Evolutionary conservation across 2,888 invertebrate genomes (phyloP).

Genomic region (Scelioninae gen. 1): DNA sequence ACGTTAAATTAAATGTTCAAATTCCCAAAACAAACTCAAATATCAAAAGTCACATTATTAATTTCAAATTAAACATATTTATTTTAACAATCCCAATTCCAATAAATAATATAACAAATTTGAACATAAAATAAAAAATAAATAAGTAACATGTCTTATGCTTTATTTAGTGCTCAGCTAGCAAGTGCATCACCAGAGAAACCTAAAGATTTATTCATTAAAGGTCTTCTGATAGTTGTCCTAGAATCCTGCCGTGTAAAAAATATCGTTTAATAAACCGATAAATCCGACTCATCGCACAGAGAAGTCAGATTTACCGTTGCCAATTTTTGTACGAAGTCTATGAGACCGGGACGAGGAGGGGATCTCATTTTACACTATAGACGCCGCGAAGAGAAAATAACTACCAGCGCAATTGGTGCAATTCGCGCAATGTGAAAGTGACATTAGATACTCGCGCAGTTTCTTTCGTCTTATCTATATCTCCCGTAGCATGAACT

Average conservation of each 20-base stretch:
- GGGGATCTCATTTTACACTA: slow-evolving; percentile 24
- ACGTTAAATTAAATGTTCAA: too few relatives aligned
- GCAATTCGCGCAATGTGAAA: slow-evolving; percentile 52
- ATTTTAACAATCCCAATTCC: too few relatives aligned
- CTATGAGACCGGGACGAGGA: background rate
- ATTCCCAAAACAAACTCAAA: too few relatives aligned
- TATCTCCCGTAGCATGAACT: slow-evolving; percentile 36
- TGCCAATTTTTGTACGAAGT: slow-evolving; percentile 9
- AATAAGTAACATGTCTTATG: too few relatives aligned
- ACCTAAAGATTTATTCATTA: too few relatives aligned
- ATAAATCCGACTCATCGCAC: slow-evolving; percentile 2
- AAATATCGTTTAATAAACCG: slow-evolving; percentile 6
- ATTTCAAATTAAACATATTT: too few relatives aligned
- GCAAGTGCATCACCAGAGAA: background rate
- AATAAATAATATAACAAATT: too few relatives aligned
- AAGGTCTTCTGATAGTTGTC: background rate
- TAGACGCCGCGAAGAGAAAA: slow-evolving; percentile 41
- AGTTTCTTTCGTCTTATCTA: slow-evolving; percentile 46
- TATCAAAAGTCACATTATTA: too few relatives aligned
- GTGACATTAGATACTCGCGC: slow-evolving; percentile 47
- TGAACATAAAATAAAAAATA: too few relatives aligned
- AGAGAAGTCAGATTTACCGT: slow-evolving; percentile 13
- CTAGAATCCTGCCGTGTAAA: background rate
- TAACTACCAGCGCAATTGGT: slow-evolving; percentile 33
- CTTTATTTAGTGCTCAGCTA: too few relatives aligned